These are phyloP conservation scores for Diadegma fenestrale DNA, from an alignment of 2,888 invertebrate genomes.

Conservation along the genomic window DNA sequence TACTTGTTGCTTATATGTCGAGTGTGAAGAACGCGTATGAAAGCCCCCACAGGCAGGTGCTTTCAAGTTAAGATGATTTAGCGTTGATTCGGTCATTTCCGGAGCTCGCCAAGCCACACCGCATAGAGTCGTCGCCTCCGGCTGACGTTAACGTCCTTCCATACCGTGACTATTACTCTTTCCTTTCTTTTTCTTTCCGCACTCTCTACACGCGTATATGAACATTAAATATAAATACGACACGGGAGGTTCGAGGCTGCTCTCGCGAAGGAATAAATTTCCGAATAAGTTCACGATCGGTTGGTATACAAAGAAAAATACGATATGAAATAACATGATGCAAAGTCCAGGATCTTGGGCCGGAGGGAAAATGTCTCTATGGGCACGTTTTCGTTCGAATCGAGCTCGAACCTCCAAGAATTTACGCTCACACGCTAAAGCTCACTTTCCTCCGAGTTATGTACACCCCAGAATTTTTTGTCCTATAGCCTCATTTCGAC, in stretches of 20 bases:
- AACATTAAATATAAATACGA: constrained; percentile 20
- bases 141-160: constrained; percentile 48
- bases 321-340: constrained; percentile 35
- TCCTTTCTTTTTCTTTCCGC: constrained; percentile 5
- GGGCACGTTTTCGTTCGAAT: constrained; percentile 1
- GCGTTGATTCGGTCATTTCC: constrained; percentile 65
- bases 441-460: constrained; percentile 2
- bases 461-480: not conserved
- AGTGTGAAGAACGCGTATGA: constrained; percentile 48
- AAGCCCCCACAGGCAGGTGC: constrained; percentile 59
- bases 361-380: constrained; percentile 31
- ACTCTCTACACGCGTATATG: not conserved
- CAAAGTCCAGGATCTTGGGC: constrained; percentile 36
- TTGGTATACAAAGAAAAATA: constrained; percentile 52
- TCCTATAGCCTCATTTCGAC: not conserved
- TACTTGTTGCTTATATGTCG: constrained; percentile 41
- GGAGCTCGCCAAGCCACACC: constrained; percentile 54
- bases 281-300: constrained; percentile 44
- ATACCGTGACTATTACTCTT: constrained; percentile 35
- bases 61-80: constrained; percentile 66
- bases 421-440: not conserved
- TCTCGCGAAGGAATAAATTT: constrained; percentile 57
- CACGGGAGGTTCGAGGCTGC: constrained; percentile 27
- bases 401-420: constrained; percentile 4
- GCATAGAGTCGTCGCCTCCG: constrained; percentile 61